These are phyloP conservation scores for Rhopalosiphum maidis DNA, from an alignment of 1,140 invertebrate species.

Conservation along the genomic window DNA sequence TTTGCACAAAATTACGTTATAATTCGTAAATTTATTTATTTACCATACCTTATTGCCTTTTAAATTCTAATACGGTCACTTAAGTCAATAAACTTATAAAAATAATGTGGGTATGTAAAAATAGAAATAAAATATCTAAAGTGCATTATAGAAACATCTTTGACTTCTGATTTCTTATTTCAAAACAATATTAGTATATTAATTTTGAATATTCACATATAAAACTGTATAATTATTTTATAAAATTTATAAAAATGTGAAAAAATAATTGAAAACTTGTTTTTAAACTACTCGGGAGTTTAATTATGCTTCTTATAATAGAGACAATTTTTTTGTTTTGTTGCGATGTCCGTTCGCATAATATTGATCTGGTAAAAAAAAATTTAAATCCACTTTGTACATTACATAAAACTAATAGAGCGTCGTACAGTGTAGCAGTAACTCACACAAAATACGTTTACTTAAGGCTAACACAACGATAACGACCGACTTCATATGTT, in stretches of 20 bases:
- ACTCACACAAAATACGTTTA: neutral
- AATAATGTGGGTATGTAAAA: neutral
- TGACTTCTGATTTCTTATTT: neutral
- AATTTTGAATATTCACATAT: neutral
- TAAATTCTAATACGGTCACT: neutral
- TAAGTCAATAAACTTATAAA: neutral
- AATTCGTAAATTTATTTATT: neutral
- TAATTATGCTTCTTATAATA: neutral
- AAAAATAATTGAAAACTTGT: neutral
- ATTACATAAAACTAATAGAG: neutral
- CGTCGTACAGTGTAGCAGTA: neutral
- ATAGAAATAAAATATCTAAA: neutral
- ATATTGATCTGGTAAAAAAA: neutral
- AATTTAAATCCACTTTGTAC: neutral
- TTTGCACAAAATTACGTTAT: neutral
- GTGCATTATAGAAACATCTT: neutral
- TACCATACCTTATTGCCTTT: neutral
- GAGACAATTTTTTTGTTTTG: neutral
- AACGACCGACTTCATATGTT: neutral
- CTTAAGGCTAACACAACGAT: neutral
- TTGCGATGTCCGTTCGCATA: neutral
- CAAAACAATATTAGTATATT: neutral
- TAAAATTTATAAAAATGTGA: neutral
- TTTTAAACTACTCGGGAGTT: neutral
- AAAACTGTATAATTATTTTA: neutral